Base-by-base conservation (phyloP, 2,113 vertebrate species). In the Macrotus californicus region DNA sequence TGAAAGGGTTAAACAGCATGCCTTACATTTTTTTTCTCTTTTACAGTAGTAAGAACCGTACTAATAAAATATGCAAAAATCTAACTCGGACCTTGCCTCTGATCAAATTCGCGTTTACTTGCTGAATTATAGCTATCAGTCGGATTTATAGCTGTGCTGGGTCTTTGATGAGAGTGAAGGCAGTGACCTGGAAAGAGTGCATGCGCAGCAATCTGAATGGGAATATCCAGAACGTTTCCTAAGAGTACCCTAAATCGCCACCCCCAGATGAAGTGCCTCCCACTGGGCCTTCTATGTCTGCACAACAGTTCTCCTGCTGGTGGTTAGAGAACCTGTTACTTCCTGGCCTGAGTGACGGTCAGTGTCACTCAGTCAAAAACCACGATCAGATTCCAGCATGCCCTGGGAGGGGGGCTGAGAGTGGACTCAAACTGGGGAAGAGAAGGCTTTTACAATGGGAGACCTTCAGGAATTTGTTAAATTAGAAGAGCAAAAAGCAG, bases 51-150 rank as follows among this genome's bases (percentile, higher is more conserved):
- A 34, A 29, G 73, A 81, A 56, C 61, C 93, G n/a, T 64, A 82
- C 26, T 24, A 95, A 94, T 75, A 50, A 94, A 94, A 85, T 89
- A 88, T 31, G 34, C 31, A 11, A 66, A 91, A 82, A 61, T 82
- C 89, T 54, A 91, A 95, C 79, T 91, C 61, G 12, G 61, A 88
- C 29, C 82, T 89, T 94, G 93, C 69, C 6, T 86, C 8, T 82
- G 79, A 91, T 93, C 56, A 69, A 92, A 93, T 85, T 7, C 19
- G 24, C 67, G 29, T 82, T 88, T 91, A 19, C 52, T 70, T 86
- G 83, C 36, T 50, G 36, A 97, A 83, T 69, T 59, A 77, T 4
- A 87, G 41, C n/a, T 50, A 77, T 61, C 83, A 82, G 22, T 10
- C 36, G 69, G 94, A 94, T 86, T 93, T 66, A 73, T 11, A 73